Evolutionary conservation across 2,888 invertebrate genomes (phyloP), one percentile per base, ranked within the genome.

Genomic region (Deilephila elpenor): DNA sequence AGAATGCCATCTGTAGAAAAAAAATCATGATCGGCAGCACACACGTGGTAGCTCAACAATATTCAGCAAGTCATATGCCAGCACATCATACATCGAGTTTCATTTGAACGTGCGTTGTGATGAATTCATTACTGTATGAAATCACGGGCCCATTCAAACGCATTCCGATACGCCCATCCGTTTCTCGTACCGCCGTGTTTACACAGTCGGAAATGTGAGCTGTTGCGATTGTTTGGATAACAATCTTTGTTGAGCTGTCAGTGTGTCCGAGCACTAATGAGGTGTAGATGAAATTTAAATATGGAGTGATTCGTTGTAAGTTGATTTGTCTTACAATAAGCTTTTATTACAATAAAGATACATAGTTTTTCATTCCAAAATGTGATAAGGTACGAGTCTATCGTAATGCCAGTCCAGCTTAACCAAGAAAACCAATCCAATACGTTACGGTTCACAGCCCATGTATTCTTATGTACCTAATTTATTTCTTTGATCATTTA

Each of bases 151-250:
- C 72, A 59, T 72, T 72, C 56, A 67, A 70, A 80, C 75, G 78
- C 84, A 84, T 83, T 82, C 83, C 84, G 75, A 78, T 78, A 80
- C 84, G 80, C 82, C 84, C 84, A 83, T 79, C 81, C 80, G 81
- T 74, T 82, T 76, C 74, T 51, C 25, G 71, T 34, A 29, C 72
- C 37, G 14, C 25, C 5, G 11, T 67, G 44, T 67, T 67, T 67
- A 67, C 34, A 67, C 44, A 67, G 44, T 64, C 20, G 64, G 64
- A 64, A 20, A 20, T 44, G 44, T 25, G 20, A 34, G 44, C 44
- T 44, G 37, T 20, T 19, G 19, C n/a, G n/a, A 56, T 37, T 64
- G 64, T 64, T 37, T 64, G 37, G 37, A 37, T 44, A 67, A 67
- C 64, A 67, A n/a, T 67, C 44, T 67, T 44, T 44, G 64, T 44